Evolutionary conservation across 2,888 invertebrate genomes (phyloP), one percentile per base, ranked within the genome.

Genomic region (Sussaba pulchella): DNA sequence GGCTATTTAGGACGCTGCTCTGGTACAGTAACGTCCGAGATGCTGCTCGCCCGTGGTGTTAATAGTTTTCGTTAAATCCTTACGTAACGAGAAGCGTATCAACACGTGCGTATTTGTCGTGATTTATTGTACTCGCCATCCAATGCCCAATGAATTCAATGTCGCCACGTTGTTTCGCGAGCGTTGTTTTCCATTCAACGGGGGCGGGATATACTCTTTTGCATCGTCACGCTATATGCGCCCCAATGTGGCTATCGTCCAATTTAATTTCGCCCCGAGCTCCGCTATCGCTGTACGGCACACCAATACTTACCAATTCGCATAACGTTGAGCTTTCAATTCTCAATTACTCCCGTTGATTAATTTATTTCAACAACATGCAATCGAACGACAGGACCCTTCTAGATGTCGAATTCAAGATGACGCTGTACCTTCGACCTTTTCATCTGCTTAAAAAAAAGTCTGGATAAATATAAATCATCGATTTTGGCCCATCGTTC

Each of bases 101-200:
- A 87, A 88, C 92, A 91, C 91, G 91, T 91, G 92, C 90, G 87
- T 89, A 85, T 91, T 91, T 91, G 89, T 89, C 87, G 89, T 92
- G 92, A 92, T 92, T 91, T 92, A 92, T 92, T 85, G 88, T 86
- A 83, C 88, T 89, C 86, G 86, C 88, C 85, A 87, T 14, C 87
- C 87, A 85, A 86, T 89, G 87, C 86, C 83, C 43, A 79, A 39
- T 73, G 59, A 81, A 81, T 84, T 77, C 71, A 54, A 74, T 69
- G 17, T 41, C n/a, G 10, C 17, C 24, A 10, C 54, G 83, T 88
- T 89, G 87, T 88, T 90, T 91, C 88, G 87, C 89, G 31, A 8
- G 74, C 52, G 83, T 88, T 89, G 88, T 88, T 91, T 91, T 89
- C 87, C 90, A 91, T 91, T 90, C 87, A 88, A 87, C 87, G 89